A percentile compares a stretch with the other conserved stretches of the same genome.
Conservation (phyloP, 2,888 invertebrate species). For the Andrena hattorfiana region DNA sequence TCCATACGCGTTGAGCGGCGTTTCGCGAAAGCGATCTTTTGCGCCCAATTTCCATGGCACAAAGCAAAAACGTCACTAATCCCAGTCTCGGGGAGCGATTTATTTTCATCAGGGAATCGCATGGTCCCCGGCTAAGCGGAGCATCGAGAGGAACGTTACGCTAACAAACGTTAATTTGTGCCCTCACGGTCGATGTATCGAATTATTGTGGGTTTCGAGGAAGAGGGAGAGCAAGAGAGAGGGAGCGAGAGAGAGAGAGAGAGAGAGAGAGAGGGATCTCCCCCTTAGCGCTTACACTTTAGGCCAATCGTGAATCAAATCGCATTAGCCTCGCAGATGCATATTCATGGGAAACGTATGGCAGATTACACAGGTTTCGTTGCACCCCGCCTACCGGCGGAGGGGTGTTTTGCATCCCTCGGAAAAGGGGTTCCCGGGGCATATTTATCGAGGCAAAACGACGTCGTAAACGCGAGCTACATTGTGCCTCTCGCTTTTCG, state of each 20-base stretch:
- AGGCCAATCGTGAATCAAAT: conserved; percentile 82
- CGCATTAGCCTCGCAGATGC: conserved; percentile 83
- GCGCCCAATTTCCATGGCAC: conserved; percentile 25
- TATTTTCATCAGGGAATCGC: conserved; percentile 63
- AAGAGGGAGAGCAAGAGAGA: conserved; percentile 13
- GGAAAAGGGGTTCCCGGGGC: conserved; percentile 62
- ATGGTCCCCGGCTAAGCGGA: conserved; percentile 32
- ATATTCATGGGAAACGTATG: conserved; percentile 83
- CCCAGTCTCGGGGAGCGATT: conserved; percentile 46
- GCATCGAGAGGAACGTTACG: conserved; percentile 63
- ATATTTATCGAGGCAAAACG: conserved; percentile 77
- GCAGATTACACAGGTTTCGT: conserved; percentile 80
- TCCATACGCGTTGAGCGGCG: neutral
- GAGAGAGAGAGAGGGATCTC: conserved; percentile 52
- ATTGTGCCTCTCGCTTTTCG: conserved; percentile 52
- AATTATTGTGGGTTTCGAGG: conserved; percentile 72
- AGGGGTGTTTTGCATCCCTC: conserved; percentile 75
- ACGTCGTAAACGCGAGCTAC: conserved; percentile 69
- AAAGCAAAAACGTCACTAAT: conserved; percentile 50
- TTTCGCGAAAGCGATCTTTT: conserved; percentile 18
- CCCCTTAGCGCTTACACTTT: conserved; percentile 64
- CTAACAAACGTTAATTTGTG: conserved; percentile 75
- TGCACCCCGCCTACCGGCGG: conserved; percentile 76
- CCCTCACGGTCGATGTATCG: conserved; percentile 75
- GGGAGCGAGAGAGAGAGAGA: conserved; percentile 32